Percentiles rank a stretch among this genome's conserved stretches.
Conservation (phyloP, 2,797 vertebrate species). For the Mastacembelus armatus region DNA sequence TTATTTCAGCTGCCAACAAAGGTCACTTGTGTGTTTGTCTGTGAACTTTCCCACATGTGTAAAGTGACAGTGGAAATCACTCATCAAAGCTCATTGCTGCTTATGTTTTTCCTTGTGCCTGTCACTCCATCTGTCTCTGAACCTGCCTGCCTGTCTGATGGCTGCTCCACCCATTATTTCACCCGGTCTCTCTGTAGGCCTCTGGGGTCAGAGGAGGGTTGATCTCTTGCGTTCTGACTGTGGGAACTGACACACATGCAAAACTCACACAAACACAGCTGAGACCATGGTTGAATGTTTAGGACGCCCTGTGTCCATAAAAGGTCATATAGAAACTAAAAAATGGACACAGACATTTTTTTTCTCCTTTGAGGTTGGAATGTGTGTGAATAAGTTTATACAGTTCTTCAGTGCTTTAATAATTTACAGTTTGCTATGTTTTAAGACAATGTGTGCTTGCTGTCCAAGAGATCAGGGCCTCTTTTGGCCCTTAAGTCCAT, state of each 20-base stretch:
- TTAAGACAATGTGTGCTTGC: too few species aligned
- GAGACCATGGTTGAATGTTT: constrained; percentile 30
- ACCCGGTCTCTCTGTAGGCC: constrained; percentile 47
- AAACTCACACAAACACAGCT: constrained; percentile 47
- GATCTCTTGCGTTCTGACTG: constrained; percentile 55
- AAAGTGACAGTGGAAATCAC: constrained; percentile 7
- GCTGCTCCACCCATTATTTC: constrained; percentile 54
- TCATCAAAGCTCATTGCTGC: constrained; percentile 20
- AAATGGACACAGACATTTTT: too few species aligned
- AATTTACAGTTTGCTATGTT: too few species aligned
- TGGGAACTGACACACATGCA: constrained; percentile 66
- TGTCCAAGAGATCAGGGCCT: constrained; percentile 5
- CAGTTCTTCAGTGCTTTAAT: too few species aligned
- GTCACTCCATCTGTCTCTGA: constrained; percentile 55
- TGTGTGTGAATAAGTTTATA: too few species aligned
- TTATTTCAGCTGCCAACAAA: background rate
- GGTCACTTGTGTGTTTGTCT: constrained; percentile 12
- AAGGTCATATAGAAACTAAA: constrained; percentile 66
- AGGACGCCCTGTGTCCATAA: constrained; percentile 68
- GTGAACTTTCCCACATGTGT: constrained; percentile 52
- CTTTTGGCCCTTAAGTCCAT: background rate
- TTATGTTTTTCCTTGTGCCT: constrained; percentile 29
- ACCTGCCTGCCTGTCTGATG: constrained; percentile 28
- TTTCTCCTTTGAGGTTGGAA: constrained; percentile 52
- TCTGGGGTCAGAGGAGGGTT: constrained; percentile 63